Base-by-base conservation (phyloP, 2,888 invertebrate genomes). In the Lissonota sp. region DNA sequence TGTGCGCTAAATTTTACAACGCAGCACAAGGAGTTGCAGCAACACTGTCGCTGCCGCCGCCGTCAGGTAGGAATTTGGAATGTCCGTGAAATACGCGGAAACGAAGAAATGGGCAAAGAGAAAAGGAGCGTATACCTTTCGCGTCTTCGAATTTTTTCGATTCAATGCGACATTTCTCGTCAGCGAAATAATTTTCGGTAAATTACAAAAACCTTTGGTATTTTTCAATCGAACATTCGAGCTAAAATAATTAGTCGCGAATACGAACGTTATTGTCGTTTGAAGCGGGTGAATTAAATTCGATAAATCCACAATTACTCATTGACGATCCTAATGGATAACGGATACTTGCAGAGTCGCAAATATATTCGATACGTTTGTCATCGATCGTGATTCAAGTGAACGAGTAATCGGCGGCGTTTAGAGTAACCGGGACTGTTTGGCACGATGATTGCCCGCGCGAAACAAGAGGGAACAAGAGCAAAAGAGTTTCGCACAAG, bases 1-100 rank as follows among this genome's bases (percentile, higher is more conserved):
- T 4, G 71, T 14, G 58, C 16, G 40, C 60, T 37, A 49, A 60
- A 62, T 37, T 71, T 71, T 71, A 62, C 62, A 62, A 51, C 71
- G 53, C 71, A 71, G 71, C 51, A 14, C 39, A 8, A 58, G 46
- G 1, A 44, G 70, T 46, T 46, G 70, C 70, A 12, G 58, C 51
- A 40, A 40, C 62, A 10, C 39, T 26, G 26, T 3, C 60, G 51
- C 12, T 12, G 62, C 46, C 26, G 26, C 26, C n/a, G n/a, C n/a
- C n/a, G n/a, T n/a, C n/a, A n/a, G n/a, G n/a, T n/a, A n/a, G n/a
- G n/a, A n/a, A n/a, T 53, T 60, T 60, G 51, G 42, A 72, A 53
- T 44, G 62, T 44, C 63, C 72, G 55, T 72, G 63, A 72, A 55
- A 72, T 72, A 63, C 72, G 62, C 40, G 51, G 71, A 71, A 62